These are phyloP conservation scores for Aleadryas rufinucha DNA, from an alignment of 2,113 vertebrate genomes.

Conservation along the genomic window DNA sequence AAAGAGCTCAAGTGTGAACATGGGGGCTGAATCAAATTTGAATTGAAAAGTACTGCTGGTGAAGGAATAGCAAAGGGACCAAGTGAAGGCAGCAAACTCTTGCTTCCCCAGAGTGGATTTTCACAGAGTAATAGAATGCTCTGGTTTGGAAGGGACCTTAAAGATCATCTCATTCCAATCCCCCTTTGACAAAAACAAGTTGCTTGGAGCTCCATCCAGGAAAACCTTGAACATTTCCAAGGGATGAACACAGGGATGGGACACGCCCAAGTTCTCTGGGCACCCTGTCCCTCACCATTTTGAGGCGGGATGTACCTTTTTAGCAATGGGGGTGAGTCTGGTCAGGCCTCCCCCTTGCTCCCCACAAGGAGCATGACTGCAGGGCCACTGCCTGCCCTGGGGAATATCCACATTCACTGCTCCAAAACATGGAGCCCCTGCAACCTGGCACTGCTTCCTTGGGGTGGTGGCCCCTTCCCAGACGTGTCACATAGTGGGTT, in stretches of 20 bases:
- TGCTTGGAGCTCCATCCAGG: not conserved
- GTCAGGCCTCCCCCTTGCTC: not conserved
- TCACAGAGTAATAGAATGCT: not conserved
- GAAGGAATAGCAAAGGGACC: fast-evolving
- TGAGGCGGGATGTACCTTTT: not conserved
- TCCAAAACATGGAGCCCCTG: not conserved
- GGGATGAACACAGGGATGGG: not conserved
- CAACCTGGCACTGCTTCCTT: fast-evolving
- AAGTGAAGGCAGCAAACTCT: not conserved
- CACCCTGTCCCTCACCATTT: not conserved
- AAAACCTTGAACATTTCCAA: not conserved
- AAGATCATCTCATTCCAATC: not conserved
- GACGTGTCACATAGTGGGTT: not conserved
- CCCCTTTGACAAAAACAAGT: not conserved
- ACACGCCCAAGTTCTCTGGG: not conserved
- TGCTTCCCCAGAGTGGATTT: not conserved
- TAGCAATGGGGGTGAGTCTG: fast-evolving
- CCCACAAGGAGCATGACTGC: fast-evolving
- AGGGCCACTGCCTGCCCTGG: not conserved
- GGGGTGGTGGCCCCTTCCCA: not conserved
- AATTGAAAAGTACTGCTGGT: not conserved
- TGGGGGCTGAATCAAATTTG: not conserved
- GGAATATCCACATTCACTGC: fast-evolving
- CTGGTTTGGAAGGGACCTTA: not conserved
- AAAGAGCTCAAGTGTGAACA: not conserved